A percentile compares a stretch with the other conserved stretches of the same genome.
Evolutionary conservation across 2,888 invertebrate genomes (phyloP).

Genomic region (Epirrita christyi): DNA sequence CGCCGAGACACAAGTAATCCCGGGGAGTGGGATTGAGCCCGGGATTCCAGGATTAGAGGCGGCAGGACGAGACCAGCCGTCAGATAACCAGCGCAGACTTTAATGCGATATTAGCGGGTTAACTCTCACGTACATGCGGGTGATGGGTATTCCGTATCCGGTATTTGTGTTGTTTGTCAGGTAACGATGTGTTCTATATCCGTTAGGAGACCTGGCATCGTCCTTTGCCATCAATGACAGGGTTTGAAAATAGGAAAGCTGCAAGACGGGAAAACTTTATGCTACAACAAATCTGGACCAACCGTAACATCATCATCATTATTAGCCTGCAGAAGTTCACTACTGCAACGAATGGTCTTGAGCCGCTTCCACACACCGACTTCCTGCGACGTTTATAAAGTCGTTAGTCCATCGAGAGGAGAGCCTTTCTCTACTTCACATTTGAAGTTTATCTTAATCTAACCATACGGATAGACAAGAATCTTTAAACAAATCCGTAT

Average conservation of each 20-base stretch:
- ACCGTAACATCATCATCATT: too few species aligned
- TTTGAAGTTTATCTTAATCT: too few species aligned
- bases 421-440: too few species aligned
- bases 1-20: slow-evolving; percentile 63
- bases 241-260: too few species aligned
- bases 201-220: background rate
- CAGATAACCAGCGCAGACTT: slow-evolving; percentile 62
- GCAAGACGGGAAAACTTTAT: too few species aligned
- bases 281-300: too few species aligned
- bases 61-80: slow-evolving; percentile 49
- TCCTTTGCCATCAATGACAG: background rate
- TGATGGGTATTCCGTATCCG: slow-evolving; percentile 9
- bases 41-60: slow-evolving; percentile 58
- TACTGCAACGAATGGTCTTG: too few species aligned
- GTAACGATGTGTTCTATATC: background rate
- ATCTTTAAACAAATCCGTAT: background rate
- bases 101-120: slow-evolving; percentile 69
- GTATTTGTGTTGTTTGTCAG: slow-evolving; percentile 10
- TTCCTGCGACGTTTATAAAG: too few species aligned
- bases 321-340: too few species aligned
- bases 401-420: too few species aligned
- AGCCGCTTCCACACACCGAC: too few species aligned
- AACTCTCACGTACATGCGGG: slow-evolving; percentile 39
- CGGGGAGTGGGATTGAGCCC: slow-evolving; percentile 56
- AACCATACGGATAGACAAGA: too few species aligned